These are phyloP conservation scores for Theristicus caerulescens DNA, from an alignment of 2,113 vertebrate species.

Conservation along the genomic window DNA sequence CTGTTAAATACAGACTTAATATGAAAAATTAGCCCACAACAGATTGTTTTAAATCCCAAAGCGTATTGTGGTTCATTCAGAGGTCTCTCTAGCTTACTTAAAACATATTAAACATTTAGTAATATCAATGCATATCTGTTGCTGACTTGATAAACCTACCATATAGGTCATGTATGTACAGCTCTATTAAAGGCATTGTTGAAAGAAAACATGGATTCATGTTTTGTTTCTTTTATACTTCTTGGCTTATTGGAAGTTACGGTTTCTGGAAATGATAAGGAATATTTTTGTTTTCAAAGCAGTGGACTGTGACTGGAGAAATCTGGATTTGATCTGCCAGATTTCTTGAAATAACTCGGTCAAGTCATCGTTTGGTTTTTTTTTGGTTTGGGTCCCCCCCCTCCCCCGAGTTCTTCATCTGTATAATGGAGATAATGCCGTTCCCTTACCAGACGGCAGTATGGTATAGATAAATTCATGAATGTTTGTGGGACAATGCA, in stretches of 20 bases:
- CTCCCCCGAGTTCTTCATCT: background rate
- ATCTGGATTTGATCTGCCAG: background rate
- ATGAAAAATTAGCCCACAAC: constrained; percentile 8
- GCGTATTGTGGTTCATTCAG: background rate
- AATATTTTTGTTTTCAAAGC: constrained; percentile 1
- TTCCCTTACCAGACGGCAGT: background rate
- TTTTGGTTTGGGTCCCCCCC: too few species aligned
- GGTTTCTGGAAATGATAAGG: background rate
- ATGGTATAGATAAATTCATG: background rate
- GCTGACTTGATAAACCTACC: background rate
- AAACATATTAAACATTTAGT: background rate
- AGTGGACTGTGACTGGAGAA: background rate
- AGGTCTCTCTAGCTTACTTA: background rate
- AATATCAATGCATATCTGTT: background rate
- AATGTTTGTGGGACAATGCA: background rate
- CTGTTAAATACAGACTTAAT: constrained; percentile 8
- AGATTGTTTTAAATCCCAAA: background rate
- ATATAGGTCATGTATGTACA: background rate
- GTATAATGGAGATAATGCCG: background rate
- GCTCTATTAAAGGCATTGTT: background rate
- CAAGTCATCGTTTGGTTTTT: background rate
- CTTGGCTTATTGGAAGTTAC: background rate
- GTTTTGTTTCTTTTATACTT: background rate
- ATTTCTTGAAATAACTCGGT: background rate
- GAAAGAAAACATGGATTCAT: background rate